Conservation (phyloP, 2,113 vertebrate genomes). For the Tyrannus savana region DNA sequence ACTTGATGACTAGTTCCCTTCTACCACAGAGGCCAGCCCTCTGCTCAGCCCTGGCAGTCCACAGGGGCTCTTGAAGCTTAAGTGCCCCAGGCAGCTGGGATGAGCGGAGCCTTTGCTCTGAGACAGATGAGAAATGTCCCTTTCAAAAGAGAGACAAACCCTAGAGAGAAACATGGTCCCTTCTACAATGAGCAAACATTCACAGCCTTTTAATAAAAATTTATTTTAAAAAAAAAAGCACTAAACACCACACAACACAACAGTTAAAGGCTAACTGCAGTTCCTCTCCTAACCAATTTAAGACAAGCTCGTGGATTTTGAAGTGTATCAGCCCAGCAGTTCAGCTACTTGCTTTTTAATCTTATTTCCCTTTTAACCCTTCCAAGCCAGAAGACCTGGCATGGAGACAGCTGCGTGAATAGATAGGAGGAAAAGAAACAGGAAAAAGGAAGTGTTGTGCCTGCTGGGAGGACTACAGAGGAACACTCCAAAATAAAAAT, state of each 20-base stretch:
- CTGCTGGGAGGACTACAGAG: neutral
- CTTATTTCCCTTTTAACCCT: neutral
- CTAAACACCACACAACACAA: neutral
- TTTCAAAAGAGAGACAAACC: neutral
- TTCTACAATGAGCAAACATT: neutral
- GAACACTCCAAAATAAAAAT: neutral
- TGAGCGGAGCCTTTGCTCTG: neutral
- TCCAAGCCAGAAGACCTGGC: neutral
- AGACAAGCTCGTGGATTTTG: neutral
- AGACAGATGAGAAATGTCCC: neutral
- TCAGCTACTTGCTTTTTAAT: neutral
- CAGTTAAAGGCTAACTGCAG: neutral
- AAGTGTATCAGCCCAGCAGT: neutral
- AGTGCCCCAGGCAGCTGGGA: rapidly evolving
- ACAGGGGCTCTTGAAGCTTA: no score
- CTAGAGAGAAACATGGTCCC: rapidly evolving
- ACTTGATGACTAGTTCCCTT: neutral
- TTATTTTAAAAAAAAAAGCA: neutral
- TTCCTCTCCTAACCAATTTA: neutral
- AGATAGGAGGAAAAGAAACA: neutral
- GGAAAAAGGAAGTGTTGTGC: neutral
- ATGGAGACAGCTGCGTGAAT: neutral
- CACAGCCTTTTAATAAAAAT: neutral
- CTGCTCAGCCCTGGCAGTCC: neutral
- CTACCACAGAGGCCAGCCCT: neutral